Evolutionary conservation across 2,797 vertebrate genomes (phyloP).

Genomic region (Bovichtus diacanthus): DNA sequence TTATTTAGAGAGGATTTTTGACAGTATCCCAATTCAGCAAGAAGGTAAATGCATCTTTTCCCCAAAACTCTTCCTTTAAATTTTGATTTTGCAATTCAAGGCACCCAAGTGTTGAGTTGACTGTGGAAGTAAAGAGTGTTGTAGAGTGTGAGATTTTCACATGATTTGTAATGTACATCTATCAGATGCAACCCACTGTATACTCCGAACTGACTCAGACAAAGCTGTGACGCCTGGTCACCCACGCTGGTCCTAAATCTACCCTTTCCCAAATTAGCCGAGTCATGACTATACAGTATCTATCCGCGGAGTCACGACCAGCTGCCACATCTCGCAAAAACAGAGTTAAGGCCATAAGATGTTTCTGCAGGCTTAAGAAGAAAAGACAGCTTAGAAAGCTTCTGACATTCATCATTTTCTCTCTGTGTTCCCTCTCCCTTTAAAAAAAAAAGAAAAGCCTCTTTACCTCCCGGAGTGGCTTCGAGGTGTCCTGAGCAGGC

Average conservation of each 20-base stretch:
- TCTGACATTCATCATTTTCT: slow-evolving; percentile 71
- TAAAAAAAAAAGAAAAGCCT: slow-evolving; percentile 70
- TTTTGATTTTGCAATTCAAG: not conserved
- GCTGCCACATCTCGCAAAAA: slow-evolving; percentile 58
- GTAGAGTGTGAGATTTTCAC: not conserved
- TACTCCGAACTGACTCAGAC: slow-evolving; percentile 40
- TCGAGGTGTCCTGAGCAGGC: slow-evolving; percentile 74
- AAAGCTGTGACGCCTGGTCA: slow-evolving; percentile 45
- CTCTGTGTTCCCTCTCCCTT: slow-evolving; percentile 58
- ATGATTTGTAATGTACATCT: slow-evolving; percentile 8
- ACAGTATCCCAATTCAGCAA: slow-evolving; percentile 3
- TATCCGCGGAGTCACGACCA: slow-evolving; percentile 47
- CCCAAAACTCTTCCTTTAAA: not conserved
- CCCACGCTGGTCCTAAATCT: slow-evolving; percentile 53
- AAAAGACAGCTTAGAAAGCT: slow-evolving; percentile 71
- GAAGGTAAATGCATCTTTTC: not conserved
- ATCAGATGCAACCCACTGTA: slow-evolving; percentile 13
- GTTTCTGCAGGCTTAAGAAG: slow-evolving; percentile 64
- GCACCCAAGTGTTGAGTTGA: not conserved
- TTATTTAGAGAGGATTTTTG: slow-evolving; percentile 27
- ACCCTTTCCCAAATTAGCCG: slow-evolving; percentile 58
- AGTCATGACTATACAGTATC: slow-evolving; percentile 60
- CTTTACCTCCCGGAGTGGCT: slow-evolving; percentile 76
- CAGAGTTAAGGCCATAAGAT: slow-evolving; percentile 61
- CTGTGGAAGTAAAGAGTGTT: not conserved